Conservation (phyloP, 1,140 invertebrate species). For the Drosophila watanabei region DNA sequence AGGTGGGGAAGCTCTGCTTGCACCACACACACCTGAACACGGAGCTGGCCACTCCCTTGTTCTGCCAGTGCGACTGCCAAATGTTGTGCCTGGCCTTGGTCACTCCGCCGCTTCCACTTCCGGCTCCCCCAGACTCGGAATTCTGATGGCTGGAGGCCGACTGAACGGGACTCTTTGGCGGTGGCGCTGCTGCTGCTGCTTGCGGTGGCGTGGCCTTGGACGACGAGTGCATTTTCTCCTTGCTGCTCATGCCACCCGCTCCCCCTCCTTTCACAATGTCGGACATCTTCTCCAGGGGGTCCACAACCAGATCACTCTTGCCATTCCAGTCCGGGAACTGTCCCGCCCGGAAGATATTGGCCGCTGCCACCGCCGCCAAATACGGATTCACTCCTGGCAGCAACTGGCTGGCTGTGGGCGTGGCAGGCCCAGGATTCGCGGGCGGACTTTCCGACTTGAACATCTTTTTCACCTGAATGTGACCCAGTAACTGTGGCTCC, state of each 20-base stretch:
- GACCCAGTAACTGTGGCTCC: slow-evolving; percentile 73
- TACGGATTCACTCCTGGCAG: slow-evolving; percentile 92
- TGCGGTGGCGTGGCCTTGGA: slow-evolving; percentile 51
- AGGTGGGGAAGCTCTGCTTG: slow-evolving; percentile 95
- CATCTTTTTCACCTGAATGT: slow-evolving; percentile 83
- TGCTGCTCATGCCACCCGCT: slow-evolving; percentile 25
- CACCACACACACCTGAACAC: slow-evolving; percentile 98
- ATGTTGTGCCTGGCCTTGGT: slow-evolving; percentile 91
- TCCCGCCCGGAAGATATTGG: slow-evolving; percentile 91
- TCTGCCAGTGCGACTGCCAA: slow-evolving; percentile 98
- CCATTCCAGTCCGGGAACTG: slow-evolving; percentile 91
- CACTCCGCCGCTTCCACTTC: slow-evolving; percentile 85
- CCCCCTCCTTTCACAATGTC: slow-evolving; percentile 87
- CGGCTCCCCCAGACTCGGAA: slow-evolving; percentile 64
- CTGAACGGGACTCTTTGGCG: slow-evolving; percentile 61
- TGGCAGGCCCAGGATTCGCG: slow-evolving; percentile 88
- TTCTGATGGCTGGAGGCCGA: slow-evolving; percentile 22
- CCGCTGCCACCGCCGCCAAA: slow-evolving; percentile 91
- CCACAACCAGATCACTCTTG: slow-evolving; percentile 91
- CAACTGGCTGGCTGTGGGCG: slow-evolving; percentile 88
- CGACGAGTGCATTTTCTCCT: slow-evolving; percentile 85
- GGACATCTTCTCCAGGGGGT: slow-evolving; percentile 96
- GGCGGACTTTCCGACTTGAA: slow-evolving; percentile 87
- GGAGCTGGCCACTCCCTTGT: slow-evolving; percentile 96
- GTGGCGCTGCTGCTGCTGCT: slow-evolving; percentile 25